Evolutionary conservation across 2,797 vertebrate genomes (phyloP).

Genomic region (Chaetodon trifasciatus): DNA sequence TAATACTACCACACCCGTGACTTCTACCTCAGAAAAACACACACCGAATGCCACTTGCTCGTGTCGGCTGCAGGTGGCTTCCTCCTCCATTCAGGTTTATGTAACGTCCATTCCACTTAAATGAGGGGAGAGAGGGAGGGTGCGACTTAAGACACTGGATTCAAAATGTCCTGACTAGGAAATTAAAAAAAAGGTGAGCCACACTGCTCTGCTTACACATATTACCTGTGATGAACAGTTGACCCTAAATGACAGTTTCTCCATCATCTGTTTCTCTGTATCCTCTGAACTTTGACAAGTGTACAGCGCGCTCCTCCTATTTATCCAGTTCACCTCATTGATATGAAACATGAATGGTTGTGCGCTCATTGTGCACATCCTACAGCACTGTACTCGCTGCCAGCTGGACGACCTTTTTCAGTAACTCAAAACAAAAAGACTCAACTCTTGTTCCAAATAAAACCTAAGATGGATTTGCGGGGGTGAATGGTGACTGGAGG

Average conservation of each 20-base stretch:
- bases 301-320: not conserved
- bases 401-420: constrained; percentile 44
- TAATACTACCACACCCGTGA: constrained; percentile 61
- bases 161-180: constrained; percentile 19
- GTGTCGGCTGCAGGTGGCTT: constrained; percentile 58
- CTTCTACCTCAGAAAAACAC: constrained; percentile 48
- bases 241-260: not conserved
- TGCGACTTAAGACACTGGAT: constrained; percentile 12
- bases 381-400: constrained; percentile 34
- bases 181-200: not conserved
- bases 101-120: constrained; percentile 59
- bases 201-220: constrained; percentile 10
- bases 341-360: constrained; percentile 17
- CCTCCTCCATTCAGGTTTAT: constrained; percentile 67
- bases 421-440: constrained; percentile 40
- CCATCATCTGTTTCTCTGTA: constrained; percentile 4
- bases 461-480: constrained; percentile 32
- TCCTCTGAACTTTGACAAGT: constrained; percentile 13
- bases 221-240: not conserved
- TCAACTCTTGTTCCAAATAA: constrained; percentile 38
- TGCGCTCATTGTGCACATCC: constrained; percentile 6
- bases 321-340: constrained; percentile 13
- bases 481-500: constrained; percentile 39
- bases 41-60: constrained; percentile 41
- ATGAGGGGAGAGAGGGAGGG: not conserved